Conservation (phyloP, 2,797 vertebrate genomes). For the Anomalospiza imberbis region DNA sequence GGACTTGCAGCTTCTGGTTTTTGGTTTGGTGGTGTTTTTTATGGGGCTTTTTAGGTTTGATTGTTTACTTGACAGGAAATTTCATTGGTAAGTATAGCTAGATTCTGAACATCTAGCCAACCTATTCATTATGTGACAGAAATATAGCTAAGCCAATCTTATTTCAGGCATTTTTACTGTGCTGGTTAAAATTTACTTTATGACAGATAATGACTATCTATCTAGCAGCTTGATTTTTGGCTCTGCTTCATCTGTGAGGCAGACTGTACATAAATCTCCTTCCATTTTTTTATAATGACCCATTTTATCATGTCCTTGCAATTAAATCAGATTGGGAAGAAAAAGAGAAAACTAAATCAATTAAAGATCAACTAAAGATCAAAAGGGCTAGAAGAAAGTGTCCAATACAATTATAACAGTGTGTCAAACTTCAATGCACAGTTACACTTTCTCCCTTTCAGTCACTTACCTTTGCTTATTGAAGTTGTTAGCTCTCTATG, state of each 20-base stretch:
- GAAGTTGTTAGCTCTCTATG: neutral
- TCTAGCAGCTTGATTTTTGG: neutral
- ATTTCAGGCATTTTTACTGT: neutral
- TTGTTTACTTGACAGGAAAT: neutral
- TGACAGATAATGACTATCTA: neutral
- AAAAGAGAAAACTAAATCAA: neutral
- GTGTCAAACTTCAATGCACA: neutral
- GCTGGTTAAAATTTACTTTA: neutral
- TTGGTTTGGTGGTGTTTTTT: neutral
- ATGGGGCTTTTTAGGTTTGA: too few species aligned
- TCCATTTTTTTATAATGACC: neutral
- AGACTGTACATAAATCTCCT: neutral
- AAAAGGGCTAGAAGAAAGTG: constrained; percentile 11
- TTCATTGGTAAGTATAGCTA: neutral
- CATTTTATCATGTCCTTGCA: neutral
- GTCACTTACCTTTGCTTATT: neutral
- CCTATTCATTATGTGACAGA: neutral
- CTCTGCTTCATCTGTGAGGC: neutral
- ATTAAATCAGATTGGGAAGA: neutral
- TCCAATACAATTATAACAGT: neutral
- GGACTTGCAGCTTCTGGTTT: neutral
- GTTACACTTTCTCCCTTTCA: neutral
- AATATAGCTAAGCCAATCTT: neutral
- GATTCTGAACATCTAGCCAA: neutral
- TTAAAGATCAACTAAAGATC: neutral